Percentiles rank a stretch among this genome's conserved stretches.
These are phyloP conservation scores for Nemapogon koenigi DNA, from an alignment of 2,888 invertebrate genomes.

Conservation along the genomic window DNA sequence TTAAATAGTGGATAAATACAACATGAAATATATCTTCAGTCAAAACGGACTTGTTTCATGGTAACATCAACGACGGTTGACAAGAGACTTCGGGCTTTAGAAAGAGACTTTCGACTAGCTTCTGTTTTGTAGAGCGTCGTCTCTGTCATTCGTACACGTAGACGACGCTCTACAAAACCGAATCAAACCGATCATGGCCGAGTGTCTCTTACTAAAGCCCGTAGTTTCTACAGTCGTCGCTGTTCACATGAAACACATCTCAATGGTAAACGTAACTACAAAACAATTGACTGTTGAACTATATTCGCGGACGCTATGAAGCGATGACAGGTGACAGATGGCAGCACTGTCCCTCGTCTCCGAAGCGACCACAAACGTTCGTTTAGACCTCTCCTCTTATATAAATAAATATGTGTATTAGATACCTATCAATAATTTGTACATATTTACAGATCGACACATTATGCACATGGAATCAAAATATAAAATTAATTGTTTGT, in stretches of 20 bases:
- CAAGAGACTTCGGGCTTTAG: too few species aligned
- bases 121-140: too few species aligned
- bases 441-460: constrained; percentile 57
- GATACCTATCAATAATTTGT: constrained; percentile 44
- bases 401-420: constrained; percentile 59
- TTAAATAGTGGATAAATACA: too few species aligned
- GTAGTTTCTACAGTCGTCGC: too few species aligned
- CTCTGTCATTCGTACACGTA: too few species aligned
- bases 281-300: constrained; percentile 29
- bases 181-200: too few species aligned
- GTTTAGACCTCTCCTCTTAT: constrained; percentile 12
- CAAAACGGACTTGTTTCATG: not conserved
- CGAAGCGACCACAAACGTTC: constrained; percentile 27
- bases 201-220: too few species aligned
- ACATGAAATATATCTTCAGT: constrained; percentile 1
- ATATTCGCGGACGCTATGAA: not conserved
- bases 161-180: too few species aligned
- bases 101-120: too few species aligned
- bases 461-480: constrained; percentile 35
- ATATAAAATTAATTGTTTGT: constrained; percentile 8
- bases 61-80: too few species aligned
- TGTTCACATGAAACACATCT: not conserved
- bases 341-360: not conserved
- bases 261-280: constrained; percentile 18
- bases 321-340: not conserved